These are phyloP conservation scores for Diaperis boleti DNA, from an alignment of 2,888 invertebrate species.

Conservation along the genomic window DNA sequence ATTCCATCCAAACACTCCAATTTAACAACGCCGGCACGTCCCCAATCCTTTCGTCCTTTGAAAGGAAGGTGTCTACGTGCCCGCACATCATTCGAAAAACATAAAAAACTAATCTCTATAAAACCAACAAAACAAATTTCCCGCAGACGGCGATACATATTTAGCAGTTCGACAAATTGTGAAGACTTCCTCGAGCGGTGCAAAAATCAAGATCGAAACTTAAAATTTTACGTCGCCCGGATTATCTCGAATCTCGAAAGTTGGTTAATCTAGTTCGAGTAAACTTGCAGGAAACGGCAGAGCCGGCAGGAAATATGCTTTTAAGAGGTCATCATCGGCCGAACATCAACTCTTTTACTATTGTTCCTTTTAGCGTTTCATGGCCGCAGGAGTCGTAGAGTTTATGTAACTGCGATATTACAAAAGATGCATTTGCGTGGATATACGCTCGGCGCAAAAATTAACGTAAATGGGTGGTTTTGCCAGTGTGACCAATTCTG, in stretches of 20 bases:
- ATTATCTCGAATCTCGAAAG: too few relatives aligned
- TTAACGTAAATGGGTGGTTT: too few relatives aligned
- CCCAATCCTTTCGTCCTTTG: conserved; percentile 14
- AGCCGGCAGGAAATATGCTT: background rate
- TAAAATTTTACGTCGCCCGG: too few relatives aligned
- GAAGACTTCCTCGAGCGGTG: conserved; percentile 1
- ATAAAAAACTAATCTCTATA: conserved; percentile 4
- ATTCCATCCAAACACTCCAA: conserved; percentile 6
- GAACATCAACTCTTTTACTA: background rate
- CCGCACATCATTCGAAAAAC: conserved; percentile 2
- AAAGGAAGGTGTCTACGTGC: conserved; percentile 11
- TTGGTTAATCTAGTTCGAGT: background rate
- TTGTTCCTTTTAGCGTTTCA: background rate
- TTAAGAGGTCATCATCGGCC: background rate
- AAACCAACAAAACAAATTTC: background rate
- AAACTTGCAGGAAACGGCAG: background rate
- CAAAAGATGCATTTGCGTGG: conserved; percentile 5
- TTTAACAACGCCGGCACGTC: background rate
- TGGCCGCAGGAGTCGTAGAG: background rate
- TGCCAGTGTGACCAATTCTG: too few relatives aligned
- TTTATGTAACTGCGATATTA: conserved; percentile 3
- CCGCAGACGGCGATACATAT: conserved; percentile 23
- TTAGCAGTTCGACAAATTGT: conserved; percentile 29
- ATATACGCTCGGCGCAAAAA: too few relatives aligned
- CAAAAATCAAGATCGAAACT: too few relatives aligned